phyloP scores from a whole-genome alignment of 2,888 invertebrate species.

The Eustalomyia histrio region DNA sequence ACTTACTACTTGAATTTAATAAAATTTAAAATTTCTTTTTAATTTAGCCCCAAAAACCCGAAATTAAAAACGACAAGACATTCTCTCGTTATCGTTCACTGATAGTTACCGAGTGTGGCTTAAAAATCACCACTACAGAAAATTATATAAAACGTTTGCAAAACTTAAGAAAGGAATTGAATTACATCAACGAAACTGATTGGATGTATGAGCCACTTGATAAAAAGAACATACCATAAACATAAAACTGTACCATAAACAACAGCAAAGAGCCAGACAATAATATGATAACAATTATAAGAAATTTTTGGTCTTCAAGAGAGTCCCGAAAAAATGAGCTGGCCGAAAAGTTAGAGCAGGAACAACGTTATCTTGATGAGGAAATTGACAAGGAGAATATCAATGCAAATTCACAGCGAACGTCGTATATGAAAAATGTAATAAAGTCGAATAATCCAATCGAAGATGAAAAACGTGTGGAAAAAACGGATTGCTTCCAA shows the following conservation, averaged over 20 bases:
- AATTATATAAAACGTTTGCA: constrained; percentile 86
- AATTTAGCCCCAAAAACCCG: constrained; percentile 50
- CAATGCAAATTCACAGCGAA: background rate
- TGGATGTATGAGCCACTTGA: constrained; percentile 89
- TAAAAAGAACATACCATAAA: constrained; percentile 77
- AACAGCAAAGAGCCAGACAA: background rate
- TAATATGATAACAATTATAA: constrained; percentile 80
- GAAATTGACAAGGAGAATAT: constrained; percentile 67
- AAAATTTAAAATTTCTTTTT: too few species aligned
- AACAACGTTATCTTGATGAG: constrained; percentile 79
- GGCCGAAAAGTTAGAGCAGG: constrained; percentile 79
- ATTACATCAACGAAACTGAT: constrained; percentile 88
- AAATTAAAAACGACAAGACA: constrained; percentile 70
- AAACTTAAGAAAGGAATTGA: constrained; percentile 86
- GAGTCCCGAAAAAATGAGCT: constrained; percentile 72
- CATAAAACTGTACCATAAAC: background rate
- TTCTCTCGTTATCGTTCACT: constrained; percentile 72
- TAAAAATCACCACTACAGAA: constrained; percentile 83
- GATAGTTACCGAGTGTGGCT: constrained; percentile 72
- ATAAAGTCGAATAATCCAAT: constrained; percentile 13
- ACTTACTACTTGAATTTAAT: too few species aligned
- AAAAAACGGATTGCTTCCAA: constrained; percentile 69
- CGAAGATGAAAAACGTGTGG: constrained; percentile 21
- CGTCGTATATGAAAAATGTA: constrained; percentile 56
- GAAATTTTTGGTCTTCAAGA: constrained; percentile 78